Evolutionary conservation across 2,113 vertebrate genomes (phyloP), one percentile per base, ranked within the genome.

Genomic region (Seriola quinqueradiata): DNA sequence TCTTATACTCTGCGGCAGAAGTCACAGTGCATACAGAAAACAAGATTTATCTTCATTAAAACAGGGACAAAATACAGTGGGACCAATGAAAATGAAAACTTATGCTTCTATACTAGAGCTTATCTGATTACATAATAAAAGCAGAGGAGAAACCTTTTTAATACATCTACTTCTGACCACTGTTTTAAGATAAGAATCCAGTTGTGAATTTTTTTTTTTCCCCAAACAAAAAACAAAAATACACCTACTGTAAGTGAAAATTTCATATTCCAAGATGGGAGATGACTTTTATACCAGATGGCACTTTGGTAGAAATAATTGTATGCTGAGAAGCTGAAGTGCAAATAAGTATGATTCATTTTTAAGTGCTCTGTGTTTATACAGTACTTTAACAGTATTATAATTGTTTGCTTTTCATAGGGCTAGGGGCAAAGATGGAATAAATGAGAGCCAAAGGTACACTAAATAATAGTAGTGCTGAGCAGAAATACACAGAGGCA

Each of bases 261-360:
- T 70, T 68, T 59, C 79, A 77, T 70, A 79, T 79, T 50, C 52
- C 40, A 73, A 75, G 66, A 79, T 25, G 75, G 44, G 54, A 77
- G 70, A 82, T 57, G 19, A 83, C 77, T 82, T 87, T 85, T 61
- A 81, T 60, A 57, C 42, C 76, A 84, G 77, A 89, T 88, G 83
- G 65, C 12, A 66, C 70, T 82, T 84, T 61, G 42, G 74, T 63
- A 78, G 65, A 73, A 83, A 85, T 84, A 88, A 87, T 25, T 79
- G 73, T 61, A 70, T 78, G 80, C 83, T 76, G 70, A 83, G 73
- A 85, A 90, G 77, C 76, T 65, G 32, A 79, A 69, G 75, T 81
- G 76, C 77, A 90, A 90, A 87, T 82, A 75, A 84, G 82, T 81
- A 48, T 87, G 84, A 92, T 84, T 91, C 83, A 89, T 79, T 82